Evolutionary conservation across 2,113 vertebrate genomes (phyloP), one percentile per base, ranked within the genome.

Genomic region (Ictalurus furcatus): DNA sequence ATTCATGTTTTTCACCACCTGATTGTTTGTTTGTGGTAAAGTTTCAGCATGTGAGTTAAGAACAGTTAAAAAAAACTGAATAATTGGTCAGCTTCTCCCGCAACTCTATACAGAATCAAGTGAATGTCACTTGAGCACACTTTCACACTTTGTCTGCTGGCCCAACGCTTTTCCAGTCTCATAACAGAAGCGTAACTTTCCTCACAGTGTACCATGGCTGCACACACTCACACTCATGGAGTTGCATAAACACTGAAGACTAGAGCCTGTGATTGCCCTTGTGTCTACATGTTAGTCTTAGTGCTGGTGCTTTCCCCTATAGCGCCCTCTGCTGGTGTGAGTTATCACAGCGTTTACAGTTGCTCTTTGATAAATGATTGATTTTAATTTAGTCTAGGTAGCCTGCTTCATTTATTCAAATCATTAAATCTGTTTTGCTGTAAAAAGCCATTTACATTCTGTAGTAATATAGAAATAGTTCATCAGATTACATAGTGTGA

Each of bases 301-400:
- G 30, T 28, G 2, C 74, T 52, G 48, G 65, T 85, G 67, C 44
- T 78, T 11, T 65, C 5, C 25, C 1, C 16, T 14, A 13, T 67
- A 28, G 69, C 58, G 44, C 88, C 85, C 54, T 85, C 91, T 91
- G 67, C 76, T 91, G 91, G 52, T 7, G 81, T 63, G 34, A 19
- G n/a, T 58, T 30, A 83, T 83, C 34, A 25, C 80, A n/a, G 37
- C 21, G 73, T 17, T 44, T 7, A 14, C 0, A 28, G 21, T 34
- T 56, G 21, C 21, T 19, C 16, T 37, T 19, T 40, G 44, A 48
- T 48, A 48, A 48, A 44, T 44, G 40, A 44, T 44, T 44, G 40
- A 44, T 5, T 79, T 78, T 40, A 34, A 3, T 78, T 84, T 48
- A 21, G 23, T 88, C 37, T 71, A 7, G 44, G 44, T 48, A 48